Base-by-base conservation (phyloP, 2,797 vertebrate species). In the Trachurus trachurus region DNA sequence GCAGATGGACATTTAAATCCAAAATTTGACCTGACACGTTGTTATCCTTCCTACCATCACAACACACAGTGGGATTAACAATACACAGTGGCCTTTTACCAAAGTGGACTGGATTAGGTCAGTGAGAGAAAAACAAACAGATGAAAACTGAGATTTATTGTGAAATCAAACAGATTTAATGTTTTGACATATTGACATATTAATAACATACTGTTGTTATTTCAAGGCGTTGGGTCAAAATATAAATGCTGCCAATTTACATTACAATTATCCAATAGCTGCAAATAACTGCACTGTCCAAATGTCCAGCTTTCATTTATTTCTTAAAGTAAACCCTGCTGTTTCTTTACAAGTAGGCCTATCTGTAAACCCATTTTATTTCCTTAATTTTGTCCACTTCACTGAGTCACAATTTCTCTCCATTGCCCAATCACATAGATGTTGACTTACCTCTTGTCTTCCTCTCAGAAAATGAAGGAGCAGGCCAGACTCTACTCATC, bases 391-490 rank as follows among this genome's bases (percentile, higher is more conserved):
- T 1, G 2, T 9, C 47, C 47, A n/a, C 47, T 50, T n/a, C 19
- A 50, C 47, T 11, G 37, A 49, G 11, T 12, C 42, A 54, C 0
- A 16, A 16, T 11, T 15, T 5, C 68, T 72, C 16, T 53, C 4
- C 13, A 1, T 40, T 4, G 2, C 0, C 47, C 16, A 3, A n/a
- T 21, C 8, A 0, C 2, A 1, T 58, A 21, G 13, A 21, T 7
- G 34, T 45, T 56, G 31, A 66, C 29, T 62, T 8, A 1, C 5
- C 40, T 78, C 22, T 62, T 37, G 71, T 52, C 76, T 40, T 9
- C 5, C 15, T 0, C 21, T 74, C 85, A 74, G 97, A 96, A 90
- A 93, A 98, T 98, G 97, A 98, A 97, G 88, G 94, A 95, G 17
- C 96, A 97, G 91, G 96, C 96, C 0, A 91, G 92, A 68, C 92